phyloP scores from a whole-genome alignment of 2,888 invertebrate species.

The Capitulum mitella region DNA sequence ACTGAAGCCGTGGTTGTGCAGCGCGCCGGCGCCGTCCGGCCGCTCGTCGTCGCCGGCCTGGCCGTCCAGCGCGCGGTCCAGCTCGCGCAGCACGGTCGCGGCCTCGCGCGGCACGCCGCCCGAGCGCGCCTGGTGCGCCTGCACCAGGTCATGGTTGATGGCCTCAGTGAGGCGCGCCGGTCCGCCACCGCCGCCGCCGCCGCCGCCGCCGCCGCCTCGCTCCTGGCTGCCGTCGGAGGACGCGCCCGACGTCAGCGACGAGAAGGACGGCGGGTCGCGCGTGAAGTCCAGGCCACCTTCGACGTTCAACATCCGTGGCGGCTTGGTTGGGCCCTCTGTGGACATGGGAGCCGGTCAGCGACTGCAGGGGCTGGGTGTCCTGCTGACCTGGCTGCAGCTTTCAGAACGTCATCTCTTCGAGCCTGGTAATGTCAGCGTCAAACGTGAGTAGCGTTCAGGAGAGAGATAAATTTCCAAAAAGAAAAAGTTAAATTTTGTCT shows the following conservation, averaged over 20 bases:
- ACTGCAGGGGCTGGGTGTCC: too few relatives aligned
- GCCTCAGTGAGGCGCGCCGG: neutral
- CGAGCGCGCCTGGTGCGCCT: too few relatives aligned
- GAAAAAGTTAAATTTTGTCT: too few relatives aligned
- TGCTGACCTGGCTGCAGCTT: too few relatives aligned
- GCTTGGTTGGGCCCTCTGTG: neutral
- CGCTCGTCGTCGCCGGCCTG: too few relatives aligned
- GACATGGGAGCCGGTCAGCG: neutral
- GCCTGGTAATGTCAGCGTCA: too few relatives aligned
- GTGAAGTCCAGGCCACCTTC: neutral
- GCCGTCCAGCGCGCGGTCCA: neutral
- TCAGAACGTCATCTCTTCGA: too few relatives aligned
- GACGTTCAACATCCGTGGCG: slow-evolving; percentile 7
- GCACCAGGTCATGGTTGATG: slow-evolving; percentile 2
- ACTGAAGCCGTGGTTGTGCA: neutral
- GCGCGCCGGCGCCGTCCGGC: too few relatives aligned
- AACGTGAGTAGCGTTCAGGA: too few relatives aligned
- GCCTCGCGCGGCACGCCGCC: neutral
- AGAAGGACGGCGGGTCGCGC: slow-evolving; percentile 3
- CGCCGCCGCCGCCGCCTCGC: too few relatives aligned
- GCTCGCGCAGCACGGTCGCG: neutral
- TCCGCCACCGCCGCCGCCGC: too few relatives aligned
- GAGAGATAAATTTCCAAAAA: too few relatives aligned
- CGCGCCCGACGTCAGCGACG: neutral
- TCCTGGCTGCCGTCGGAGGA: neutral